Evolutionary conservation across 2,113 vertebrate species (phyloP).

Genomic region (Gobio gobio): DNA sequence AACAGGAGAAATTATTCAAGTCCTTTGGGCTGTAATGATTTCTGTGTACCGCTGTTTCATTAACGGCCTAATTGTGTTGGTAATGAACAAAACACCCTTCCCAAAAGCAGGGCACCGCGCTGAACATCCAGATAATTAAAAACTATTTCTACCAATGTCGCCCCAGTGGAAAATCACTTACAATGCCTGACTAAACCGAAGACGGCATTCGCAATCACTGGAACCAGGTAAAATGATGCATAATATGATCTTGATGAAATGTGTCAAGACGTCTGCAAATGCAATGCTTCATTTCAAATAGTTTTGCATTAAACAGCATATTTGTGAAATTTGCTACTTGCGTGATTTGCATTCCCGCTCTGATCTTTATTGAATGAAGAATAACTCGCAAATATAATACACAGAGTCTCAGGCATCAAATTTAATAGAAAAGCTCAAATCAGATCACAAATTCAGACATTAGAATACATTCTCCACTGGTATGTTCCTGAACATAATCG

Average conservation of each 20-base stretch:
- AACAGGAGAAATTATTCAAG: neutral
- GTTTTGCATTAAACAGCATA: neutral
- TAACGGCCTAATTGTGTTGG: constrained; percentile 70
- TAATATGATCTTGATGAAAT: neutral
- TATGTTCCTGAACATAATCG: neutral
- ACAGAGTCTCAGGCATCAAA: neutral
- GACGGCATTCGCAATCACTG: neutral
- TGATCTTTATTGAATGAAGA: constrained; percentile 1
- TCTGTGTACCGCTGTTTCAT: constrained; percentile 67
- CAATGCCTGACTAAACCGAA: constrained; percentile 21
- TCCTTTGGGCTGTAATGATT: constrained; percentile 67
- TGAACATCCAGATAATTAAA: constrained; percentile 72
- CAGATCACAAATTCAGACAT: neutral
- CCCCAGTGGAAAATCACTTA: constrained; percentile 62
- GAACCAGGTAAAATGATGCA: neutral
- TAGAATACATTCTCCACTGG: neutral
- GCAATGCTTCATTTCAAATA: neutral
- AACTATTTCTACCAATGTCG: constrained; percentile 66
- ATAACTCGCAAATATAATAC: neutral
- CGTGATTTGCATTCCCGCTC: neutral
- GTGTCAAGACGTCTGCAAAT: neutral
- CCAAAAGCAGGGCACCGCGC: constrained; percentile 58
- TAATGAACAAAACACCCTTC: constrained; percentile 74
- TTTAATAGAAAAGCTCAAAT: neutral
- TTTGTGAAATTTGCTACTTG: neutral